Conservation (phyloP, 2,797 vertebrate species). For the Xerus rutilus region DNA sequence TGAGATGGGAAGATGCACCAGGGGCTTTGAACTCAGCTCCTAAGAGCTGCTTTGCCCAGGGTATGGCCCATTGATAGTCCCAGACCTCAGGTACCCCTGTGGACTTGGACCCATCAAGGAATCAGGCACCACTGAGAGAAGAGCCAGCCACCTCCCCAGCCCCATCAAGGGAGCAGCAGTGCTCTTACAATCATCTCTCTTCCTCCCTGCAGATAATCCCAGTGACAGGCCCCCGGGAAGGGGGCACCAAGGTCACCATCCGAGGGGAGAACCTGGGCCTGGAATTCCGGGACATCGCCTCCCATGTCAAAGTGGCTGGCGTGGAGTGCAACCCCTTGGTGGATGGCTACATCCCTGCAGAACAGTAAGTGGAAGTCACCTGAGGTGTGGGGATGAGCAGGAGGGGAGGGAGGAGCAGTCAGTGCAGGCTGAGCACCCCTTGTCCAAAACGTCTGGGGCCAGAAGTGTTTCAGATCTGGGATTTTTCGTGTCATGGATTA, state of each 20-base stretch:
- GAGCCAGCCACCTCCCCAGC: not conserved
- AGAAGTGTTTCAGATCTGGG: not conserved
- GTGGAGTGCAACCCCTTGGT: constrained; percentile 96
- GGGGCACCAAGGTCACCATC: constrained; percentile 97
- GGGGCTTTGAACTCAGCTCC: not conserved
- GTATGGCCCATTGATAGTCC: not conserved
- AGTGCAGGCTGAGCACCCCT: not conserved
- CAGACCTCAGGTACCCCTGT: not conserved
- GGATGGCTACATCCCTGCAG: constrained; percentile 97
- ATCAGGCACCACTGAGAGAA: rapidly evolving
- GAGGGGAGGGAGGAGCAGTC: rapidly evolving
- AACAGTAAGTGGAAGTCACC: constrained; percentile 93
- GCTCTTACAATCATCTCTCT: not conserved
- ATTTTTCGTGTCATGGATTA: not conserved
- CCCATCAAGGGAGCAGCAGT: not conserved
- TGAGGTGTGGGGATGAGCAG: rapidly evolving
- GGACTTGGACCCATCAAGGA: not conserved
- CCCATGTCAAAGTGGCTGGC: constrained; percentile 95
- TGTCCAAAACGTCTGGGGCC: not conserved
- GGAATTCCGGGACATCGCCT: constrained; percentile 96
- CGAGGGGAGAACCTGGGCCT: constrained; percentile 97
- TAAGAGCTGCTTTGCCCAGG: not conserved
- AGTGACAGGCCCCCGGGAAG: constrained; percentile 95
- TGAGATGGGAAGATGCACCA: not conserved
- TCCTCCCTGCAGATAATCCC: constrained; percentile 93